Evolutionary conservation across 1,140 invertebrate species (phyloP), one percentile per base, ranked within the genome.

Genomic region (Aphidius gifuensis): DNA sequence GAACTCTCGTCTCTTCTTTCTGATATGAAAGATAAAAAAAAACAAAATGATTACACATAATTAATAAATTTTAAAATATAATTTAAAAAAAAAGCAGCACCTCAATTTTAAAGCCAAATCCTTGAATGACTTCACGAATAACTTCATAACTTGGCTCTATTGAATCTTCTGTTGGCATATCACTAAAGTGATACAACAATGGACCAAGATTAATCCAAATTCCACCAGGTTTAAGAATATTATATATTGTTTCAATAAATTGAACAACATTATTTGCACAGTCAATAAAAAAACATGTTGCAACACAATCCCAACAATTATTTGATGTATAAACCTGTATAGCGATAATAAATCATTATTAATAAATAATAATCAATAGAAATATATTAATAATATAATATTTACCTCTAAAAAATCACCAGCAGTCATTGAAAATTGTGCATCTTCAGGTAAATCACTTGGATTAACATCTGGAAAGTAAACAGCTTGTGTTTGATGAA

Each of bases 231-330:
- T 92, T 92, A 4, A 99, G 78, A 72, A 98, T 96, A 60, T 88
- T 87, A 76, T 90, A 94, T 73, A 99, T 98, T 23, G 90, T 91
- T 82, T 98, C 94, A 53, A 99, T 90, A 71, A 98, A 98, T 64
- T 91, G 88, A 39, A 98, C 90, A 5, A 99, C 90, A 78, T 99
- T 99, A 58, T 93, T 91, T 11, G 96, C 96, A 74, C 97, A 99
- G 76, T 99, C 97, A 61, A 99, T 93, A 76, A 99, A 99, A 80
- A 99, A 99, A 69, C 96, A 97, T 0, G 97, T 96, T 0, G 92
- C 92, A 3, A 99, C 88, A 75, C 93, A 97, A 74, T 98, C 88
- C 91, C 94, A 99, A 44, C 88, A 82, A 66, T 92, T 86, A 2
- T 83, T 76, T 43, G 87, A 86, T 53, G 83, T 89, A 73, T 93